Conservation (phyloP, 2,113 vertebrate species). For the Triplophysa dalaica region DNA sequence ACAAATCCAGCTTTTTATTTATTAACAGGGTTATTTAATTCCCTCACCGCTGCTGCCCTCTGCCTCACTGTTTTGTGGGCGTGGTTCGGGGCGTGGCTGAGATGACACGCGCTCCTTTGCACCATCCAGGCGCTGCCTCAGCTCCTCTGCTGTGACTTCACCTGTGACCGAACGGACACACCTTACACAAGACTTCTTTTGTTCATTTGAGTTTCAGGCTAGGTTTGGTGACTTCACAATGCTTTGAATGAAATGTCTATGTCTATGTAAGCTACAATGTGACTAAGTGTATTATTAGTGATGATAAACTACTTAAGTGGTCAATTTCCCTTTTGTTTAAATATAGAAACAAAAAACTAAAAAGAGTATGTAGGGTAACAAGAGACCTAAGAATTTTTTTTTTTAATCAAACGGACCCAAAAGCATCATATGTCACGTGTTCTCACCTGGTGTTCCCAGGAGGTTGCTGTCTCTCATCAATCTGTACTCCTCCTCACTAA, state of each 20-base stretch:
- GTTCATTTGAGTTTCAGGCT: neutral
- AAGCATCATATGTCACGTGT: neutral
- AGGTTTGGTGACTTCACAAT: neutral
- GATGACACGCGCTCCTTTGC: slow-evolving; percentile 85
- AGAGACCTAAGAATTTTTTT: too few relatives aligned
- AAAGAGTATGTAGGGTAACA: too few relatives aligned
- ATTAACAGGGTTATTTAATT: neutral
- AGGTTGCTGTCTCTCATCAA: slow-evolving; percentile 94
- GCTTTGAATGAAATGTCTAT: too few relatives aligned
- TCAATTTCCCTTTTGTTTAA: neutral
- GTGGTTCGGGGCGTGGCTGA: slow-evolving; percentile 72
- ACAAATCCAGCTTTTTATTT: neutral
- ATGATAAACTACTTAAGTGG: neutral
- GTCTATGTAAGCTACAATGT: neutral
- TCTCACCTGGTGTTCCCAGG: slow-evolving; percentile 90
- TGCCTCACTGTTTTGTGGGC: slow-evolving; percentile 66
- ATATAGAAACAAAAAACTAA: too few relatives aligned
- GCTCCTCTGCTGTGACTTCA: slow-evolving; percentile 92
- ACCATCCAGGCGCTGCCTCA: slow-evolving; percentile 85
- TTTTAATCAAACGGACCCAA: too few relatives aligned
- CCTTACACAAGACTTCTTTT: neutral
- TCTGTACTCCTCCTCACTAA: slow-evolving; percentile 92
- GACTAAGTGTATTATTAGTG: neutral
- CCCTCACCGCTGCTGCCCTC: slow-evolving; percentile 68
- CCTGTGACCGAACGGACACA: slow-evolving; percentile 67